These are phyloP conservation scores for Dissostichus mawsoni DNA, from an alignment of 2,113 vertebrate genomes.

Conservation along the genomic window DNA sequence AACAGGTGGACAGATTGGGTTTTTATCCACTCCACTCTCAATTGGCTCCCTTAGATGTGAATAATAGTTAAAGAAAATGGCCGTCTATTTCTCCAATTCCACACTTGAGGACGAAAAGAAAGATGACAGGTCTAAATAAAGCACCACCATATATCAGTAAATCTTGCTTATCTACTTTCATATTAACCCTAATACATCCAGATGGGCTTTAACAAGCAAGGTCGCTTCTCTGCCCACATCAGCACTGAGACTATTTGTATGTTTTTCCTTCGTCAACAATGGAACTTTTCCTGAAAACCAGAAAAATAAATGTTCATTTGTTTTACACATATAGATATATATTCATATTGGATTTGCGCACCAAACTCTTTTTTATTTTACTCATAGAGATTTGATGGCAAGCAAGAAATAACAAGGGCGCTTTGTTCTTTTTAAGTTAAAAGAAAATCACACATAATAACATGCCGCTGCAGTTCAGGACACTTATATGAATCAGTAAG, in stretches of 20 bases:
- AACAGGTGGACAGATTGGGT: slow-evolving; percentile 47
- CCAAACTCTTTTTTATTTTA: background rate
- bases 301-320: too few relatives aligned
- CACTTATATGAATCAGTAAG: background rate
- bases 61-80: slow-evolving; percentile 12
- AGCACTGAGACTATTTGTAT: background rate
- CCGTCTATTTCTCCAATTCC: slow-evolving; percentile 10
- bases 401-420: background rate
- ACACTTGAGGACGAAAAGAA: slow-evolving; percentile 12
- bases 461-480: background rate
- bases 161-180: slow-evolving; percentile 23
- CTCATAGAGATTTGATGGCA: background rate
- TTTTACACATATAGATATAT: too few relatives aligned
- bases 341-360: too few relatives aligned
- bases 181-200: slow-evolving; percentile 38
- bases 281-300: too few relatives aligned
- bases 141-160: background rate
- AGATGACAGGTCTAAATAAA: background rate
- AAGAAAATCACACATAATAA: too few relatives aligned
- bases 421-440: background rate
- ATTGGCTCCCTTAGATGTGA: slow-evolving; percentile 32
- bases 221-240: background rate
- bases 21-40: slow-evolving; percentile 18
- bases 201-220: background rate
- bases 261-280: too few relatives aligned